A percentile compares a stretch with the other conserved stretches of the same genome.
phyloP scores from a whole-genome alignment of 2,113 vertebrate genomes.

The Xiphias gladius region DNA sequence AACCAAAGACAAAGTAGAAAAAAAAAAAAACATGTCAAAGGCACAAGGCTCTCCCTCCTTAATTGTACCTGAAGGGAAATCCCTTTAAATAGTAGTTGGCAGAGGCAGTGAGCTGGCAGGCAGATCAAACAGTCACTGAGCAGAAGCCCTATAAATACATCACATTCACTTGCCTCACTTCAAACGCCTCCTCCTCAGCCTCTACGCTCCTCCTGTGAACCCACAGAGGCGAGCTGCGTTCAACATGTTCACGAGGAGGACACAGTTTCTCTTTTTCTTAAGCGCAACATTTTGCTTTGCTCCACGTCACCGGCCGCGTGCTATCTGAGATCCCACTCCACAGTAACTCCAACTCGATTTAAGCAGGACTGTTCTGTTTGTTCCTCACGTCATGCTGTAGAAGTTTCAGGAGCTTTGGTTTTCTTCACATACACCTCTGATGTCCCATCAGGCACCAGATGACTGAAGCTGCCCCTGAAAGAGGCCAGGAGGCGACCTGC shows the following conservation, averaged over 20 bases:
- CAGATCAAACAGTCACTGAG: slow-evolving; percentile 82
- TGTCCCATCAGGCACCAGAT: slow-evolving; percentile 86
- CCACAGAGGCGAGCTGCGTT: slow-evolving; percentile 40
- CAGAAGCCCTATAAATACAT: slow-evolving; percentile 85
- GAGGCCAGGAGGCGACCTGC: slow-evolving; percentile 88
- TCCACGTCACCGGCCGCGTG: slow-evolving; percentile 12
- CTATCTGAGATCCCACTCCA: neutral
- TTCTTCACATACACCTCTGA: slow-evolving; percentile 88
- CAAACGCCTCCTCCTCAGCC: slow-evolving; percentile 61
- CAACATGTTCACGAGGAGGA: slow-evolving; percentile 30
- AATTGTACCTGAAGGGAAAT: slow-evolving; percentile 88
- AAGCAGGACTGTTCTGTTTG: neutral
- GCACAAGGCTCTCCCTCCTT: slow-evolving; percentile 71
- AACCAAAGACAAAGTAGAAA: slow-evolving; percentile 67
- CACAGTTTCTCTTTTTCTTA: slow-evolving; percentile 10
- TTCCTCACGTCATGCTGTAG: slow-evolving; percentile 53
- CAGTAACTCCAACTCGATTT: neutral
- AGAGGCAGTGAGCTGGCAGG: slow-evolving; percentile 78
- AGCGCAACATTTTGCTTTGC: slow-evolving; percentile 33
- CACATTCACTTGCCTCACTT: slow-evolving; percentile 81
- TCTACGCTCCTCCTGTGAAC: slow-evolving; percentile 41
- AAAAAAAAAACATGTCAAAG: slow-evolving; percentile 49
- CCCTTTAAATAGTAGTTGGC: slow-evolving; percentile 84
- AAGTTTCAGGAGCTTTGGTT: slow-evolving; percentile 69
- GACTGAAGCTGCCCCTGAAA: slow-evolving; percentile 86